Evolutionary conservation across 2,888 invertebrate species (phyloP), one percentile per base, ranked within the genome.

Genomic region (Meghimatium bilineatum): DNA sequence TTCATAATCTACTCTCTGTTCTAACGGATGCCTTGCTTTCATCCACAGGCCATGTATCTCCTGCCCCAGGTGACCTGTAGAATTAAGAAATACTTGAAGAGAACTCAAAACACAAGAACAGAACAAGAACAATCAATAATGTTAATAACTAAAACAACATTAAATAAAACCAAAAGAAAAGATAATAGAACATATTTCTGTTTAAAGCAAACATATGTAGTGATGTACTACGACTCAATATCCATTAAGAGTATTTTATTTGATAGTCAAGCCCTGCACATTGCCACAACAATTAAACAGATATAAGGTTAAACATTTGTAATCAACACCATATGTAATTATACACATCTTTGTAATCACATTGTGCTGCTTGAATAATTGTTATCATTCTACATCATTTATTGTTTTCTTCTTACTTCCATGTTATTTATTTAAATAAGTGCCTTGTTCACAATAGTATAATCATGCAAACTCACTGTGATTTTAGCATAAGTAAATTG

Each of bases 41-140:
- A n/a, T 72, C n/a, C 72, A 26, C 44, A 44, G 72, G 52, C 32
- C 12, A 52, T 49, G 49, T 6, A 32, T 71, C 71, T 36, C 38
- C 36, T 6, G 23, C 12, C 38, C 32, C 52, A 74, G 32, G 74
- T 32, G 49, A 74, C 52, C 74, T 74, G 74, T 32, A 52, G 52
- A 52, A 52, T 74, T 52, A 52, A 34, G 74, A 74, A 29, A 74
- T 23, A 52, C 52, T 52, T 74, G 49, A 74, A 74, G 52, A n/a
- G 32, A 8, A 8, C 32, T 52, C 52, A 32, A 1, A 23, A 66
- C 8, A 23, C 8, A n/a, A n/a, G 14, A 12, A 26, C 14, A 63
- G n/a, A 23, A 23, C 23, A 56, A 23, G 14, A 17, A 6, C 3
- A n/a, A 10, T 6, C 26, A 63, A 63, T n/a, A n/a, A 1, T 5